Evolutionary conservation across 2,113 vertebrate genomes (phyloP), one percentile per base, ranked within the genome.

Genomic region (Mungos mungo): DNA sequence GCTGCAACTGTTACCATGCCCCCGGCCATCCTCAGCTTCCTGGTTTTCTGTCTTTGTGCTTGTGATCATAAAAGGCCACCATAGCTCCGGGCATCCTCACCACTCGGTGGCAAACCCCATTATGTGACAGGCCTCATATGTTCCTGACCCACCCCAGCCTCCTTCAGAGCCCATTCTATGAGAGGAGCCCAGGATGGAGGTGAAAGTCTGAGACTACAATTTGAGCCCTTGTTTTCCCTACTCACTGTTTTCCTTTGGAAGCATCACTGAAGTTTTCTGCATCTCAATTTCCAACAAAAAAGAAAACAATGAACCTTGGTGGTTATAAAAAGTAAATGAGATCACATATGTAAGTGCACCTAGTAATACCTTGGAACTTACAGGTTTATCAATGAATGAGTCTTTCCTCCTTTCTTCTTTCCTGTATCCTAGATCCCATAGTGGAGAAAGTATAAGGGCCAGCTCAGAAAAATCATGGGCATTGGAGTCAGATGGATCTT

Each of bases 271-370:
- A 21, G 6, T 33, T 82, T 77, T 88, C 45, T 66, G 6, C 21
- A 25, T 88, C 69, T 93, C 47, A 65, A 19, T 60, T 57, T 96
- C 69, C 60, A 50, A 38, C 45, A 21, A n/a, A 84, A 79, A 74
- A 27, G 31, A 94, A 96, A 93, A 47, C 9, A 29, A 45, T 83
- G 81, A 25, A 54, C 29, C 7, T 54, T 57, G 35, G 27, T 54
- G n/a, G 50, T 27, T 92, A 45, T 88, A 19, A 84, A 93, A 95
- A 95, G 50, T 54, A 60, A 87, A 81, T 80, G 71, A 66, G 12
- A 68, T 72, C 25, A 54, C 57, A 41, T 21, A 9, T 33, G 50
- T 31, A 47, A 63, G n/a, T 9, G 2, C 21, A 27, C 9, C 31
- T 38, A 19, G 33, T 35, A 79, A 79, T 82, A 8, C 16, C 52